These are phyloP conservation scores for Sipha maydis DNA, from an alignment of 2,888 invertebrate genomes.

Conservation along the genomic window DNA sequence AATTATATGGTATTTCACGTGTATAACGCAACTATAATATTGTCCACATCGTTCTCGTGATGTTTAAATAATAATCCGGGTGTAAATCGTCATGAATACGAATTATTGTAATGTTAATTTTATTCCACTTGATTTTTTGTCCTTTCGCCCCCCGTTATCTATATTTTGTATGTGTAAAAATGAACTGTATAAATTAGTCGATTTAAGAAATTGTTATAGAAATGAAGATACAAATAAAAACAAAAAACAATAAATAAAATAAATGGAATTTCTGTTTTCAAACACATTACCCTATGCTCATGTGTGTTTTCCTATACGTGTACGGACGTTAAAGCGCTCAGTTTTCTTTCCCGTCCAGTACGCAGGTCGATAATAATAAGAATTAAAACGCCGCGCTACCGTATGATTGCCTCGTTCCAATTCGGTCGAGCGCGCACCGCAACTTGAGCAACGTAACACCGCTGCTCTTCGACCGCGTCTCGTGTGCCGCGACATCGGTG, in stretches of 20 bases:
- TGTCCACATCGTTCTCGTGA: no score
- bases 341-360: neutral
- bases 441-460: constrained; percentile 20
- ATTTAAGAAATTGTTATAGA: constrained; percentile 43
- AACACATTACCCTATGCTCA: no score
- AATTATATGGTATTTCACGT: neutral
- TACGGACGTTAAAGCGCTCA: no score
- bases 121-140: constrained; percentile 4
- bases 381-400: neutral
- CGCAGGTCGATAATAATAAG: neutral
- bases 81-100: no score
- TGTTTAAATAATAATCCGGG: no score
- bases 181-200: constrained; percentile 33
- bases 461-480: neutral
- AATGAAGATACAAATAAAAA: constrained; percentile 14
- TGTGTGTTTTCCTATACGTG: no score
- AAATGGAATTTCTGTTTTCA: constrained; percentile 13
- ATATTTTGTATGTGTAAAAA: neutral
- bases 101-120: neutral
- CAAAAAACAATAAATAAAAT: neutral
- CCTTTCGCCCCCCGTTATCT: constrained; percentile 9
- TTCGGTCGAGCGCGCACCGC: constrained; percentile 42
- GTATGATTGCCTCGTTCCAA: constrained; percentile 57
- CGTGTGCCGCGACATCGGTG: no score
- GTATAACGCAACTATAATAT: no score